Evolutionary conservation across 2,113 vertebrate genomes (phyloP).

Genomic region (Crocuta crocuta): DNA sequence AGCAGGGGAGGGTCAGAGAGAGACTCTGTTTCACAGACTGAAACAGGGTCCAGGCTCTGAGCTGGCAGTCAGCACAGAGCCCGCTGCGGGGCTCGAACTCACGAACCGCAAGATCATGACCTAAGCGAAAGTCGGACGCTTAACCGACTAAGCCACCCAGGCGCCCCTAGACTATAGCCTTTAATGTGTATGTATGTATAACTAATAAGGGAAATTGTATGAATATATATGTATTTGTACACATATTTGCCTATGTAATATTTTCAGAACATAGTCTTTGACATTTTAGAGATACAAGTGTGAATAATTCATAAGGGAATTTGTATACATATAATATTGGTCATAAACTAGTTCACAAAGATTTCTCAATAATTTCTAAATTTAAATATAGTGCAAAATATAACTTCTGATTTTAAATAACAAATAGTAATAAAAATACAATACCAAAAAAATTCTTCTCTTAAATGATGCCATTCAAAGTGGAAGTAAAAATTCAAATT

Average conservation of each 20-base stretch:
- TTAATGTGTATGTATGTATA: not conserved
- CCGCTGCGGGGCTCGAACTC: too few species aligned
- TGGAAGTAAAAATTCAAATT: not conserved
- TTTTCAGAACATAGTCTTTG: not conserved
- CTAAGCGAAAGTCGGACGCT: too few species aligned
- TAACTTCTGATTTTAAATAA: not conserved
- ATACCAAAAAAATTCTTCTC: not conserved
- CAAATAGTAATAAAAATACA: not conserved
- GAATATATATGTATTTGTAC: not conserved
- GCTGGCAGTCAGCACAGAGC: too few species aligned
- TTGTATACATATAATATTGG: not conserved
- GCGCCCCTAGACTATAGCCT: not conserved
- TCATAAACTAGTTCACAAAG: not conserved
- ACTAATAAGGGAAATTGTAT: not conserved
- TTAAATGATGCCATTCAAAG: not conserved
- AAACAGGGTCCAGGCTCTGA: too few species aligned
- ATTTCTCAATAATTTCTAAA: constrained; percentile 5
- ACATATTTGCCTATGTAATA: not conserved
- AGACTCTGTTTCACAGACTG: too few species aligned
- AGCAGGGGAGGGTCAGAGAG: too few species aligned
- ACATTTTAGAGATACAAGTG: not conserved
- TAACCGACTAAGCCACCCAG: too few species aligned
- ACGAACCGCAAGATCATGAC: too few species aligned
- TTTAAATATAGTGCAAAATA: constrained; percentile 6
- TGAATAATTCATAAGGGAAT: not conserved